Evolutionary conservation across 37 sponge, comb jelly and placozoan species (phyloP).

Genomic region (Haliclona indistincta): DNA sequence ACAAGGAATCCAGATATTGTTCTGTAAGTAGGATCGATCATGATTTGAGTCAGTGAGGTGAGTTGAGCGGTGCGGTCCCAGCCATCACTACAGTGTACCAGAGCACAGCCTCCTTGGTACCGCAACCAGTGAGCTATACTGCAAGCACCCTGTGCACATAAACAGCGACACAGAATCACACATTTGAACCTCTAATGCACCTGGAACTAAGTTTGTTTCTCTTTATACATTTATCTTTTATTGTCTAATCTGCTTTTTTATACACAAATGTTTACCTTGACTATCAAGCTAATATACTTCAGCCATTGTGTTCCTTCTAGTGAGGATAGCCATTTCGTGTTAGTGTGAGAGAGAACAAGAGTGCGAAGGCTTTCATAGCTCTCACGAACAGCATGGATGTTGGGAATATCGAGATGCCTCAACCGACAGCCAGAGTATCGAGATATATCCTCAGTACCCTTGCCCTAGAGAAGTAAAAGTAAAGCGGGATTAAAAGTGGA

Average conservation of each 20-base stretch:
- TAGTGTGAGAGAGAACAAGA: conserved; percentile 62
- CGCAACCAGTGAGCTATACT: conserved; percentile 80
- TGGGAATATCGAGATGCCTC: conserved; percentile 91
- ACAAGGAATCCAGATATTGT: conserved; percentile 89
- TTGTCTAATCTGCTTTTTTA: no score
- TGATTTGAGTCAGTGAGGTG: conserved; percentile 84
- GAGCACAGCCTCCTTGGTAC: conserved; percentile 57
- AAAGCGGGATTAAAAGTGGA: not conserved
- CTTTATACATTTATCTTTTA: no score
- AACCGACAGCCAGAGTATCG: conserved; percentile 76
- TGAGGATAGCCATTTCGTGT: conserved; percentile 81
- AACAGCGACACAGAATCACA: not conserved
- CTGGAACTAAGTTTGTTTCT: no score
- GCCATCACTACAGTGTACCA: conserved; percentile 99
- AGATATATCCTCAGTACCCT: conserved; percentile 88
- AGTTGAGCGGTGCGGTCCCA: conserved; percentile 99
- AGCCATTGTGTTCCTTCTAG: conserved; percentile 96
- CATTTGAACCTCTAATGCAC: not conserved
- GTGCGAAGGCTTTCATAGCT: conserved; percentile 78
- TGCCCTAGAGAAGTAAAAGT: conserved; percentile 60
- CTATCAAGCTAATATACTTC: conserved; percentile 72
- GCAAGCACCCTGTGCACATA: conserved; percentile 55
- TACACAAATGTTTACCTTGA: conserved; percentile 89
- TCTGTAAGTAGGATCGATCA: conserved; percentile 94
- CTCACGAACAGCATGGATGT: conserved; percentile 98